Percentiles rank a stretch among this genome's conserved stretches.
phyloP scores from a whole-genome alignment of 2,888 invertebrate genomes.

The Agonopterix arenella region DNA sequence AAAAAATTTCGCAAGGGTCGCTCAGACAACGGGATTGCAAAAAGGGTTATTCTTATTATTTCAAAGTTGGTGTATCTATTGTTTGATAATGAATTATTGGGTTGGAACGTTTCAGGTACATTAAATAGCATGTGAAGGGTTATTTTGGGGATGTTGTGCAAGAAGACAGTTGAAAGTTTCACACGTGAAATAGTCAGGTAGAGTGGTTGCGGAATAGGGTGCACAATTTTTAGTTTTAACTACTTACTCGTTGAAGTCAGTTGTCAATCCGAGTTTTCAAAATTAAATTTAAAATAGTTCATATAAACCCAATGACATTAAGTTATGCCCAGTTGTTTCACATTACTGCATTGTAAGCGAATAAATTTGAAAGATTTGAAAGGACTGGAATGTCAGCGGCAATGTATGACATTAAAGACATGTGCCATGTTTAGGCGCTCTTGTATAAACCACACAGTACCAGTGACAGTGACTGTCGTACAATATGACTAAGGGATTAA shows the following conservation, averaged over 20 bases:
- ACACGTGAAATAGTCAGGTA: slow-evolving; percentile 65
- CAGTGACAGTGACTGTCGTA: no score
- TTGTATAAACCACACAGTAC: no score
- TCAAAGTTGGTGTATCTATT: slow-evolving; percentile 66
- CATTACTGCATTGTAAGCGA: no score
- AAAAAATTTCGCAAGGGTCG: slow-evolving; percentile 68
- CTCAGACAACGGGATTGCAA: slow-evolving; percentile 45
- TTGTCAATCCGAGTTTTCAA: no score
- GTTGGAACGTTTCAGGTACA: slow-evolving; percentile 74
- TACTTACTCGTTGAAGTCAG: neutral
- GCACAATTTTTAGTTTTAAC: slow-evolving; percentile 9
- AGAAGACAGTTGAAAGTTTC: slow-evolving; percentile 57
- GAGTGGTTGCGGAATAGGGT: slow-evolving; percentile 9
- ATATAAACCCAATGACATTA: no score
- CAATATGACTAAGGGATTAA: no score
- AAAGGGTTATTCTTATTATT: slow-evolving; percentile 73
- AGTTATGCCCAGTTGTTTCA: no score
- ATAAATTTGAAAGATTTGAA: no score
- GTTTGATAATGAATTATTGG: slow-evolving; percentile 75
- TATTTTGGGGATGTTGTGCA: slow-evolving; percentile 44
- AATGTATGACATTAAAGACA: no score
- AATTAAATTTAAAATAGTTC: no score
- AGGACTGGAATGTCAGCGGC: no score
- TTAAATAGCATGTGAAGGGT: slow-evolving; percentile 70
- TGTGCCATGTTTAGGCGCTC: no score